Evolutionary conservation across 2,797 vertebrate genomes (phyloP).

Genomic region (Triplophysa bombifrons): DNA sequence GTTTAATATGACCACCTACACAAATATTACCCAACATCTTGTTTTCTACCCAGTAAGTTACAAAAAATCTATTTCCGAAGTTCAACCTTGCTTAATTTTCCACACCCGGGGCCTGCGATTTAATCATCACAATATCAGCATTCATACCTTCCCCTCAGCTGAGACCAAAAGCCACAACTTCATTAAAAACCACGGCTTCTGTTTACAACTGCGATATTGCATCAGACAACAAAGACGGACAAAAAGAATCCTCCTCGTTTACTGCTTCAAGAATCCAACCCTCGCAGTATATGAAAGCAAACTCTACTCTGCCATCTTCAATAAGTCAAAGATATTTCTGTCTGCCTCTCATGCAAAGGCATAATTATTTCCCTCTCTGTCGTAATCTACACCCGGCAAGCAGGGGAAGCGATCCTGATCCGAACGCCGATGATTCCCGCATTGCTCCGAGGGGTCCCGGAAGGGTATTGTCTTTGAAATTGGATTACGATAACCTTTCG

Average conservation of each 20-base stretch:
- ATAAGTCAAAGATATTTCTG: constrained; percentile 74
- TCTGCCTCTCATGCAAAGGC: constrained; percentile 62
- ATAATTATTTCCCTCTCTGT: constrained; percentile 76
- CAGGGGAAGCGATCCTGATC: constrained; percentile 77
- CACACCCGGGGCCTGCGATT: constrained; percentile 3
- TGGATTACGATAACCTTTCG: constrained; percentile 86
- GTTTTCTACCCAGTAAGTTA: background rate
- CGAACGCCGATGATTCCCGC: constrained; percentile 66
- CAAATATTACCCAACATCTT: no score
- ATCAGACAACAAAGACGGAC: constrained; percentile 71
- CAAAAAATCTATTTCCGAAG: background rate
- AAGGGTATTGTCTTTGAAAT: constrained; percentile 80
- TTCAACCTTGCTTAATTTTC: constrained; percentile 15
- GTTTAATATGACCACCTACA: no score
- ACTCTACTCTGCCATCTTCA: constrained; percentile 64
- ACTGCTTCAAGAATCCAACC: constrained; percentile 68
- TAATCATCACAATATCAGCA: constrained; percentile 46
- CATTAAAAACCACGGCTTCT: constrained; percentile 53
- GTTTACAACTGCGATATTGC: constrained; percentile 66
- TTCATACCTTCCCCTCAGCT: constrained; percentile 28
- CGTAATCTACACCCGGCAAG: constrained; percentile 73
- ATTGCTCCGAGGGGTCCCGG: constrained; percentile 68
- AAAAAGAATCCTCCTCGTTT: constrained; percentile 76
- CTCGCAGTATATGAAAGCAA: constrained; percentile 58
- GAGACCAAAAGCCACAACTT: constrained; percentile 48